Base-by-base conservation (phyloP, 2,888 invertebrate species). In the Eurytoma adleriae region DNA sequence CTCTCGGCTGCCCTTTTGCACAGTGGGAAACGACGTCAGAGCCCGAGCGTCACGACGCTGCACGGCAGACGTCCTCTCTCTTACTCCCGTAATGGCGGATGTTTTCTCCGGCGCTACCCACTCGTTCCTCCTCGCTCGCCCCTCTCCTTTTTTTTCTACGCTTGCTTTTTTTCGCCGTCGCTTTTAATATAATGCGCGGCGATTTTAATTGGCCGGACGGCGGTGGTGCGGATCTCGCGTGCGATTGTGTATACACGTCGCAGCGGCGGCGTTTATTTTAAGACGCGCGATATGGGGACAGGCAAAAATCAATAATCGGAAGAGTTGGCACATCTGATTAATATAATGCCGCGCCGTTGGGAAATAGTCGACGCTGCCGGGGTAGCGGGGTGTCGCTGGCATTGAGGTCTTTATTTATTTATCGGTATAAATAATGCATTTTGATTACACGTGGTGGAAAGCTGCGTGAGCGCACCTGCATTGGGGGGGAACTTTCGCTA, bases 241-340 rank as follows among this genome's bases (percentile, higher is more conserved):
- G 40, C 40, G 40, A 40, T 40, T 40, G 70, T 40, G 40, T 16
- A 20, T 18, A 59, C 18, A 24, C 24, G 24, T 27, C 50, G 52
- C 27, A 10, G 18, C 0, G 12, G n/a, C n/a, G 5, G 57, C 20
- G 57, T 40, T 62, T 72, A 75, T 75, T 75, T 75, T 75, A 67
- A 75, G 74, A 67, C 20, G 52, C 18, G 57, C 4, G 30, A 57
- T 57, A n/a, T 24, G 67, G 67, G 40, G 20, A 40, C 18, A 48
- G 20, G 54, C n/a, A 27, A 77, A 70, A 77, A 77, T 77, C 77
- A 56, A 77, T 77, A 70, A 70, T 70, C 54, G 40, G 56, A 68
- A 54, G 50, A 20, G 67, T 50, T 57, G 48, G 16, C 57, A 54
- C 48, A n/a, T 54, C 59, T 62, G 69, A 69, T 76, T 77, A 70